phyloP scores from a whole-genome alignment of 2,797 vertebrate species.

The Sebastes steindachneri region DNA sequence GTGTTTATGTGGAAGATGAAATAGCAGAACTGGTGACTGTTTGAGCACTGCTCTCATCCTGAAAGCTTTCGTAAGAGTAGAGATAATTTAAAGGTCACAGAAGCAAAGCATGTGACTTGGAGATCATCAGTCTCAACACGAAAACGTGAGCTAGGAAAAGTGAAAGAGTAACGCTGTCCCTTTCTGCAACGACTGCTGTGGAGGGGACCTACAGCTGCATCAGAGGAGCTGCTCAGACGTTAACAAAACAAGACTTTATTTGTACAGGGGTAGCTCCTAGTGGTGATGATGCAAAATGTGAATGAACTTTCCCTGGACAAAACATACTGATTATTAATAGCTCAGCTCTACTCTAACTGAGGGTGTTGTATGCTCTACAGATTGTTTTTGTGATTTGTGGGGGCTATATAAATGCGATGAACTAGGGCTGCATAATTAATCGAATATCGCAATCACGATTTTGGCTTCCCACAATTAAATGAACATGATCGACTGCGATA shows the following conservation, averaged over 20 bases:
- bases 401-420: not conserved
- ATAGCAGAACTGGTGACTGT: not conserved
- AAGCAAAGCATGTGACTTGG: slow-evolving; percentile 9
- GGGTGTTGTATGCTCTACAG: not conserved
- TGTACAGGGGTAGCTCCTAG: not conserved
- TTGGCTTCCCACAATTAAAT: too few relatives aligned
- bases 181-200: not conserved
- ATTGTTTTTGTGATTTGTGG: not conserved
- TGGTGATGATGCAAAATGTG: not conserved
- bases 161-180: not conserved
- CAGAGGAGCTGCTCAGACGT: not conserved
- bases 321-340: too few relatives aligned
- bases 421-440: too few relatives aligned
- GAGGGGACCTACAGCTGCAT: not conserved
- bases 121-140: not conserved
- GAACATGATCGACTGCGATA: too few relatives aligned
- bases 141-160: not conserved
- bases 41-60: not conserved
- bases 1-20: not conserved
- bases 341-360: not conserved
- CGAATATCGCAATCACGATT: too few relatives aligned
- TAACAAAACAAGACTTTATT: not conserved
- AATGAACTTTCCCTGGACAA: too few relatives aligned
- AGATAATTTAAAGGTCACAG: not conserved
- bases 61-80: not conserved